Evolutionary conservation across 2,797 vertebrate genomes (phyloP).

Genomic region (Chromobotia macracanthus): DNA sequence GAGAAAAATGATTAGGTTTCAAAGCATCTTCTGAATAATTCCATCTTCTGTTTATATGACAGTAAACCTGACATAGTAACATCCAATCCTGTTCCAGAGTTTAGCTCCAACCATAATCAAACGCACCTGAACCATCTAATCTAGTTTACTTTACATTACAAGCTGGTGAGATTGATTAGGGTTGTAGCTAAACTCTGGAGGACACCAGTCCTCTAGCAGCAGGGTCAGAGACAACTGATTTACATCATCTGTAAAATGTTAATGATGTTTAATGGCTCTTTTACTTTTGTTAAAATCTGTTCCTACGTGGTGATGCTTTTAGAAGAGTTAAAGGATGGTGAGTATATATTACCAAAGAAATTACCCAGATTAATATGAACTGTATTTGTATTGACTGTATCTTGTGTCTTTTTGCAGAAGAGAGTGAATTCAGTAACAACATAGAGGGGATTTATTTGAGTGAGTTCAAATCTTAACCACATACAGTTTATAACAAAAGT

Average conservation of each 20-base stretch:
- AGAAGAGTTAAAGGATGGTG: constrained; percentile 96
- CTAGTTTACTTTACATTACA: too few relatives aligned
- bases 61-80: too few relatives aligned
- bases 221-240: neutral
- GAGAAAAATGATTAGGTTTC: constrained; percentile 9
- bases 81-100: neutral
- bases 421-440: constrained; percentile 84
- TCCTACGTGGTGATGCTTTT: constrained; percentile 41
- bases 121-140: too few relatives aligned
- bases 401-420: constrained; percentile 75
- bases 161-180: too few relatives aligned
- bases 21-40: constrained; percentile 1
- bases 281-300: neutral
- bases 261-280: neutral
- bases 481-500: too few relatives aligned
- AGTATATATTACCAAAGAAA: constrained; percentile 50
- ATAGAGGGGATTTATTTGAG: constrained; percentile 74
- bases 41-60: too few relatives aligned
- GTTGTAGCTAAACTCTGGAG: too few relatives aligned
- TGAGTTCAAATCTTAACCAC: constrained; percentile 50
- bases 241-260: neutral
- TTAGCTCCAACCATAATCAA: too few relatives aligned
- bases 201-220: too few relatives aligned
- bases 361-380: neutral
- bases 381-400: neutral